Conservation (phyloP, 2,113 vertebrate genomes). For the Platichthys stellatus region DNA sequence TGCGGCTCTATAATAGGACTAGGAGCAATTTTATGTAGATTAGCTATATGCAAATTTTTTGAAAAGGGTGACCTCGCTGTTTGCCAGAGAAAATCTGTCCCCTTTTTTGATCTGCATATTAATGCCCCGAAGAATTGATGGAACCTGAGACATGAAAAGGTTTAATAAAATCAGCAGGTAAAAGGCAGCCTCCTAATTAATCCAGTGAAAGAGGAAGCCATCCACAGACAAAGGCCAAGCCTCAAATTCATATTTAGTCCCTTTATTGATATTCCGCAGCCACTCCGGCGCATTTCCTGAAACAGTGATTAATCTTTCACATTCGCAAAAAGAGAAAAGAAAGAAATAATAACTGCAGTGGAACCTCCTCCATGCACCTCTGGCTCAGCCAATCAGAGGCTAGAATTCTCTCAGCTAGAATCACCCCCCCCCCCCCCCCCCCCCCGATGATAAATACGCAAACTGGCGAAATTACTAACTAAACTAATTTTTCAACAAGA, state of each 20-base stretch:
- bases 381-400: slow-evolving; percentile 23
- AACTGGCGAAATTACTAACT: slow-evolving; percentile 63
- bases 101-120: slow-evolving; percentile 82
- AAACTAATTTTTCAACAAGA: slow-evolving; percentile 73
- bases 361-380: slow-evolving; percentile 34
- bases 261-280: slow-evolving; percentile 78
- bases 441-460: slow-evolving; percentile 56
- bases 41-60: slow-evolving; percentile 78
- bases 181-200: slow-evolving; percentile 73
- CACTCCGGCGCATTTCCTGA: slow-evolving; percentile 51
- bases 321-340: not conserved
- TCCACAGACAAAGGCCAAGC: slow-evolving; percentile 69
- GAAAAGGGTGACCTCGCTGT: slow-evolving; percentile 74
- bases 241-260: slow-evolving; percentile 69
- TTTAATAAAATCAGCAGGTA: slow-evolving; percentile 81
- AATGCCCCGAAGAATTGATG: slow-evolving; percentile 74
- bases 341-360: not conserved
- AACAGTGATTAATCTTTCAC: slow-evolving; percentile 71
- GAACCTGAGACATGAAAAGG: slow-evolving; percentile 77
- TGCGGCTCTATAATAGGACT: slow-evolving; percentile 72
- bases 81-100: slow-evolving; percentile 73
- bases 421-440: not conserved
- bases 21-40: slow-evolving; percentile 79
- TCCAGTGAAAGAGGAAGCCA: slow-evolving; percentile 64
- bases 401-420: slow-evolving; percentile 33